Evolutionary conservation across 2,888 invertebrate genomes (phyloP).

Genomic region (Andrena bicolor): DNA sequence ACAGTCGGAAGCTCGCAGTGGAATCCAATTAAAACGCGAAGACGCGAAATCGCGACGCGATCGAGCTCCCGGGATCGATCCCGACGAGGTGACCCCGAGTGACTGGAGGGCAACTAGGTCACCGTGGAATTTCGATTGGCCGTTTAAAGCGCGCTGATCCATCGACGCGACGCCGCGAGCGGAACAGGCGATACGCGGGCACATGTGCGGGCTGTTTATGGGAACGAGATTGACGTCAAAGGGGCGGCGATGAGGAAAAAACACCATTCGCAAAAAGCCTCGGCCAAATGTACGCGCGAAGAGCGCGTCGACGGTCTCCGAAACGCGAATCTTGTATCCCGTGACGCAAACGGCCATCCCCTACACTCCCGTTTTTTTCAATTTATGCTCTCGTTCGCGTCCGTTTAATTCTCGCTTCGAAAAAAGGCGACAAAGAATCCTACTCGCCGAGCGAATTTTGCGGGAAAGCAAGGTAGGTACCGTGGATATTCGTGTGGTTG

Average conservation of each 20-base stretch:
- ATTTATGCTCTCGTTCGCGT: neutral
- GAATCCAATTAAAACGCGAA: neutral
- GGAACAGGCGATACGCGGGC: constrained; percentile 19
- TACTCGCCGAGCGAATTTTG: neutral
- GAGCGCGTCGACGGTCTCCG: constrained; percentile 24
- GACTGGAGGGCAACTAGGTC: constrained; percentile 6
- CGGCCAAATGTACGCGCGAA: constrained; percentile 44
- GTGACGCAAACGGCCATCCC: constrained; percentile 27
- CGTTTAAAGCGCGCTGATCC: constrained; percentile 18
- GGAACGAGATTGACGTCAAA: constrained; percentile 62
- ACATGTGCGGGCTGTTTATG: constrained; percentile 57
- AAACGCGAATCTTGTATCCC: neutral
- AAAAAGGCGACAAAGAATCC: neutral
- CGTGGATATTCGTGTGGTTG: neutral
- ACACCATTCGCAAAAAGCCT: constrained; percentile 41
- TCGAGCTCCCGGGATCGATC: neutral
- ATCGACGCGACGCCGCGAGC: neutral
- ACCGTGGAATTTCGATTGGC: constrained; percentile 33
- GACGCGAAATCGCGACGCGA: neutral
- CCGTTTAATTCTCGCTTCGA: neutral
- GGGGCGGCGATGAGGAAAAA: constrained; percentile 26
- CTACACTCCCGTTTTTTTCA: neutral
- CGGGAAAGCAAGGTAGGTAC: neutral
- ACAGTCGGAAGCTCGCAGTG: no score
- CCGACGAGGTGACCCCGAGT: neutral